A percentile compares a stretch with the other conserved stretches of the same genome.
Conservation (phyloP, 2,113 vertebrate genomes). For the Regulus satrapa region DNA sequence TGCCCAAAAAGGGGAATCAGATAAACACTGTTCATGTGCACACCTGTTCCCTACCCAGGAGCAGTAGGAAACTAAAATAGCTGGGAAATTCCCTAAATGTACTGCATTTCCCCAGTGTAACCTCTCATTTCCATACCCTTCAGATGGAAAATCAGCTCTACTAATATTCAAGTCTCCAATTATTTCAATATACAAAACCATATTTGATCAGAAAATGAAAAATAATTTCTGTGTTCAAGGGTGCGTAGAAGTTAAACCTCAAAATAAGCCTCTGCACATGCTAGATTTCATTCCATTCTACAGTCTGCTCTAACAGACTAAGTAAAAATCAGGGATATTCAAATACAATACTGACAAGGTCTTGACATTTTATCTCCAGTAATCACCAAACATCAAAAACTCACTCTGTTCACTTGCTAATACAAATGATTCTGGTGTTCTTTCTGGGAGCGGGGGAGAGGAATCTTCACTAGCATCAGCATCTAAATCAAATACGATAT, state of each 20-base stretch:
- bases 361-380: neutral
- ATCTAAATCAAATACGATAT: slow-evolving; percentile 80
- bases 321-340: neutral
- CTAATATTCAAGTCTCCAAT: neutral
- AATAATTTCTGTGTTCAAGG: neutral
- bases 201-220: neutral
- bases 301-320: neutral
- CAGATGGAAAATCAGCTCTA: neutral
- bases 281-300: neutral
- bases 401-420: slow-evolving; percentile 88
- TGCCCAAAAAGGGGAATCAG: neutral
- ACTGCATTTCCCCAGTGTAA: neutral
- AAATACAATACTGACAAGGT: neutral
- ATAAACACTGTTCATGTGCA: neutral
- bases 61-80: neutral
- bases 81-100: neutral
- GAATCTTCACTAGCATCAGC: slow-evolving; percentile 85
- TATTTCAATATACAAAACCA: neutral
- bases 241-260: neutral
- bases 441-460: slow-evolving; percentile 87
- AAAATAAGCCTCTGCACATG: neutral
- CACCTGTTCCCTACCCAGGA: neutral
- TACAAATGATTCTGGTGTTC: slow-evolving; percentile 92
- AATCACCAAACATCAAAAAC: slow-evolving; percentile 34
- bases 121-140: neutral